Conservation (phyloP, 2,113 vertebrate species). For the Cyprinodon variegatus region DNA sequence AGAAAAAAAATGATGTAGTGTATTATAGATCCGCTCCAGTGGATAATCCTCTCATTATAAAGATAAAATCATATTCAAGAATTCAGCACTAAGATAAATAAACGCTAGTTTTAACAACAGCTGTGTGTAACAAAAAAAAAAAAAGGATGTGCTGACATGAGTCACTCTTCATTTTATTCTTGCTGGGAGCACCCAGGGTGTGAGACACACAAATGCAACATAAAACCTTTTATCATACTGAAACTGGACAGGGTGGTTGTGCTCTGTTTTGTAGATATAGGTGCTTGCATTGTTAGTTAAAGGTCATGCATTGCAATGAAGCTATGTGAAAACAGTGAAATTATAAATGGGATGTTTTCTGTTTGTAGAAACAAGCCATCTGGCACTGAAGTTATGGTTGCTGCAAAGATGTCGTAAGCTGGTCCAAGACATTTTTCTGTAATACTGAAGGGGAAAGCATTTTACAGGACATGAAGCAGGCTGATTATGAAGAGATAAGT, state of each 20-base stretch:
- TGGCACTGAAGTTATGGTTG: too few species aligned
- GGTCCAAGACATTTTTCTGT: not conserved
- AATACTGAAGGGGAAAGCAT: too few species aligned
- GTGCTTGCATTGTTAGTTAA: not conserved
- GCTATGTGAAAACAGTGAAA: not conserved
- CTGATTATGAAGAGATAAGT: not conserved
- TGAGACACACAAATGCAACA: not conserved
- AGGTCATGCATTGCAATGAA: not conserved
- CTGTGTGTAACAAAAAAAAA: not conserved
- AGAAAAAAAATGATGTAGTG: not conserved
- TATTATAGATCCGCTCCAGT: not conserved
- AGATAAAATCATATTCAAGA: not conserved
- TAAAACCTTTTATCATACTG: not conserved
- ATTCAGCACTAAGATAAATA: not conserved
- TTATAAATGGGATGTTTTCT: too few species aligned
- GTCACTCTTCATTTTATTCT: conserved; percentile 3
- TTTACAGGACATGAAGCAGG: not conserved
- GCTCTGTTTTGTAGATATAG: not conserved
- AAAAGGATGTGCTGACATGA: not conserved
- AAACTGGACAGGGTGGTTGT: not conserved
- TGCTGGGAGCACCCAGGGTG: not conserved
- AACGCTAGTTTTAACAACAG: not conserved
- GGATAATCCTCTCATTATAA: not conserved
- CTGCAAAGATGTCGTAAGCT: not conserved
- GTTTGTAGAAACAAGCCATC: not conserved